These are phyloP conservation scores for Siniperca obscura DNA, from an alignment of 2,797 vertebrate species.

Conservation along the genomic window DNA sequence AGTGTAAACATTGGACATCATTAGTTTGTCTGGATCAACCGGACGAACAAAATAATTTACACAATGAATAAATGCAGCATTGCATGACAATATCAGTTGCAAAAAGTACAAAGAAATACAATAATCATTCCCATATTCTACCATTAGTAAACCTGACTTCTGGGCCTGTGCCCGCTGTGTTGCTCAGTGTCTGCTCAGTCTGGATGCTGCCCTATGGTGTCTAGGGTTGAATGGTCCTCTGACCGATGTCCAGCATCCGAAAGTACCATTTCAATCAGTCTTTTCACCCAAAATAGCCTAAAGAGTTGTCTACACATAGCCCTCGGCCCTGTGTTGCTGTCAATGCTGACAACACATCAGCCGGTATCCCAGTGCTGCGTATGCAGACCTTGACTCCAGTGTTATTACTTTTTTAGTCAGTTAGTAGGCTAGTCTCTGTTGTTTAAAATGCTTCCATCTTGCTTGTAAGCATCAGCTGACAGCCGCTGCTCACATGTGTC, in stretches of 20 bases:
- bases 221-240: slow-evolving; percentile 72
- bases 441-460: slow-evolving; percentile 89
- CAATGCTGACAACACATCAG: slow-evolving; percentile 44
- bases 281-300: slow-evolving; percentile 48
- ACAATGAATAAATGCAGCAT: slow-evolving; percentile 81
- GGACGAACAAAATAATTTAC: slow-evolving; percentile 86
- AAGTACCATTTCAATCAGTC: slow-evolving; percentile 81
- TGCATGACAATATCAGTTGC: slow-evolving; percentile 75
- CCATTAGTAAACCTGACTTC: slow-evolving; percentile 63
- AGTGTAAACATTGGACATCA: slow-evolving; percentile 87
- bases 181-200: slow-evolving; percentile 69
- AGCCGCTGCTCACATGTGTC: slow-evolving; percentile 93
- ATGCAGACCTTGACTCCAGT: slow-evolving; percentile 81
- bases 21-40: slow-evolving; percentile 85
- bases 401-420: slow-evolving; percentile 78
- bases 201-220: slow-evolving; percentile 70
- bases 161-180: slow-evolving; percentile 44
- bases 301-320: slow-evolving; percentile 53
- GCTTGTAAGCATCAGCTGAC: slow-evolving; percentile 92
- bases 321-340: slow-evolving; percentile 45
- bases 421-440: slow-evolving; percentile 33
- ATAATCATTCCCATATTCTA: slow-evolving; percentile 76
- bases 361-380: slow-evolving; percentile 64
- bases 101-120: slow-evolving; percentile 78
- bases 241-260: slow-evolving; percentile 82